Evolutionary conservation across 1,140 invertebrate species (phyloP), one percentile per base, ranked within the genome.

Genomic region (Drosophila littoralis): DNA sequence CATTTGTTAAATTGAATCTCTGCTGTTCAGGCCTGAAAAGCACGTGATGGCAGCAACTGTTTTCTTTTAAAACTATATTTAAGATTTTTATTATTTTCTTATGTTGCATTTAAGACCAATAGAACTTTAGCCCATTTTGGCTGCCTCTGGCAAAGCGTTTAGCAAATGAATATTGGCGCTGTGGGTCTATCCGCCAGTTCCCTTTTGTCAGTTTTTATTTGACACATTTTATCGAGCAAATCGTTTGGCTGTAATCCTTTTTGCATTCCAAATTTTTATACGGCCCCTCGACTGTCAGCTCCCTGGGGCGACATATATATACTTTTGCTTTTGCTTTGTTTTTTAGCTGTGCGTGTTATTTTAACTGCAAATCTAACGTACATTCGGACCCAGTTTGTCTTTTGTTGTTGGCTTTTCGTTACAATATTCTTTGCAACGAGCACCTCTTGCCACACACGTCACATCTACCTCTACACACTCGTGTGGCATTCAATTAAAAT

Each of bases 211-310:
- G 79, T 77, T 88, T 88, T 86, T 77, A 81, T 85, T 77, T 79
- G 76, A 88, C 83, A 88, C 65, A 82, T 86, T 86, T 86, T 70
- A 78, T 85, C 70, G 78, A 46, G 65, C 57, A 73, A 88, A 88
- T 76, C 72, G 72, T 58, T 81, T 69, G 57, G 50, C 73, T 59
- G 63, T 73, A 78, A 81, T 81, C 77, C 74, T 67, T 75, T 77
- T 73, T 76, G 79, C 68, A 82, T 76, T 76, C 60, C 60, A 55
- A 86, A 79, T 76, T 79, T 71, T 64, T 65, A 51, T 61, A 73
- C 64, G 48, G 57, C 40, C 60, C 54, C 28, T 65, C 28, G 58
- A 45, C 32, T 46, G n/a, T 28, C 42, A 72, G 58, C 36, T 57
- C 77, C 74, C 81, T 77, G 60, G 81, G 77, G 77, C 48, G 55